Evolutionary conservation across 2,888 invertebrate species (phyloP), one percentile per base, ranked within the genome.

Genomic region (Eupeodes luniger): DNA sequence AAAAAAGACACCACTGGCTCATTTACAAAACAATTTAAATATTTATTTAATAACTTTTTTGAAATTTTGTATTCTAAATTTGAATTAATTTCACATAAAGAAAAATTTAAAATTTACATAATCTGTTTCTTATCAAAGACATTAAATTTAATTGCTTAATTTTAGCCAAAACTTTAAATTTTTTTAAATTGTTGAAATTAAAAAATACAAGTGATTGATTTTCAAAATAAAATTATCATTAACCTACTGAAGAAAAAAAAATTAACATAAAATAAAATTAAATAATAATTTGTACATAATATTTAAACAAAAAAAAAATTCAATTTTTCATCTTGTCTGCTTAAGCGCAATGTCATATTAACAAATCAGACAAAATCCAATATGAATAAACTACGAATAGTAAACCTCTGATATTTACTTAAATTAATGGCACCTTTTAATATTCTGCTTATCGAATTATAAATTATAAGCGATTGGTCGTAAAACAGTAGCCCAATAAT

Each of bases 351-450:
- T n/a, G 3, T n/a, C n/a, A 59, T 27, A 19, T 59, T 59, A 59
- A 36, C n/a, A 59, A 34, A n/a, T 36, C 59, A 59, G 14, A 14
- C 1, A 66, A 14, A 14, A 47, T 5, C 14, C 27, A 49, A 51
- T 51, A 14, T 5, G 9, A 49, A 27, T 34, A 4, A 40, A 40
- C n/a, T 27, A 67, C n/a, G 14, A 27, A 66, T 53, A 66, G 11
- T 12, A 12, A 19, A 61, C 3, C 27, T 27, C 4, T 49, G 74
- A 53, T 55, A 16, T 67, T 66, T 59, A 66, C 61, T 76, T 5
- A 78, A 78, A 69, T 86, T 86, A 82, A 86, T 82, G 82, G 62
- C 74, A 47, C 51, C 62, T 75, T 69, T 75, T 57, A 61, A 51
- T 79, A 82, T 79, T 66, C 47, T 76, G 69, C 69, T 79, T 82